These are phyloP conservation scores for Bothrops jararaca DNA, from an alignment of 2,113 vertebrate genomes.

Conservation along the genomic window DNA sequence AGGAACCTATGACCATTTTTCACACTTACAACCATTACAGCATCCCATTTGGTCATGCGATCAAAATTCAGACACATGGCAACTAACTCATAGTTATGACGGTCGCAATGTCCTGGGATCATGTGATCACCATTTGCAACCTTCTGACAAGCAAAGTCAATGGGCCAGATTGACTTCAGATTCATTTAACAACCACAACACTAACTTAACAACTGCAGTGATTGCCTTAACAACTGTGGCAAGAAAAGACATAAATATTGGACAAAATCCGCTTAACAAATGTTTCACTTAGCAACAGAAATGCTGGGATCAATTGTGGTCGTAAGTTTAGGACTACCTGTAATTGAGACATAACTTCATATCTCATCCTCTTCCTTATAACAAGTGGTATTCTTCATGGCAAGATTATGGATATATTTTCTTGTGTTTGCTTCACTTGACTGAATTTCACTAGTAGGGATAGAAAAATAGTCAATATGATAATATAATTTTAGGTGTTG, in stretches of 20 bases:
- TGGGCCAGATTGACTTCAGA: no score
- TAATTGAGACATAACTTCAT: not conserved
- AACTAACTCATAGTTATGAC: not conserved
- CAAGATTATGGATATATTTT: not conserved
- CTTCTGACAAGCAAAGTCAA: no score
- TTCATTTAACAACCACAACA: no score
- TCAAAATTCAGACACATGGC: not conserved
- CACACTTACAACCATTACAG: not conserved
- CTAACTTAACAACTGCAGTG: no score
- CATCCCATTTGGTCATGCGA: not conserved
- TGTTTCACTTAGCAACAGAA: not conserved
- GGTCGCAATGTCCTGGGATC: not conserved
- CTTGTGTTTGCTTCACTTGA: not conserved
- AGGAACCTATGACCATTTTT: not conserved
- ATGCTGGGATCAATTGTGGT: not conserved
- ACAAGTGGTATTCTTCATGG: not conserved
- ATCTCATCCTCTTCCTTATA: not conserved
- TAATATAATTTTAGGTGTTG: not conserved
- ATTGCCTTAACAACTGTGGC: no score
- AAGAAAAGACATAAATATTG: no score
- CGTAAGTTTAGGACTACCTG: not conserved
- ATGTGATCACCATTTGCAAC: no score
- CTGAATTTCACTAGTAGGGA: not conserved
- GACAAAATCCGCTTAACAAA: no score
- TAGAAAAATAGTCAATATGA: not conserved